A percentile compares a stretch with the other conserved stretches of the same genome.
Conservation (phyloP, 2,797 vertebrate genomes). For the Girardinus metallicus region DNA sequence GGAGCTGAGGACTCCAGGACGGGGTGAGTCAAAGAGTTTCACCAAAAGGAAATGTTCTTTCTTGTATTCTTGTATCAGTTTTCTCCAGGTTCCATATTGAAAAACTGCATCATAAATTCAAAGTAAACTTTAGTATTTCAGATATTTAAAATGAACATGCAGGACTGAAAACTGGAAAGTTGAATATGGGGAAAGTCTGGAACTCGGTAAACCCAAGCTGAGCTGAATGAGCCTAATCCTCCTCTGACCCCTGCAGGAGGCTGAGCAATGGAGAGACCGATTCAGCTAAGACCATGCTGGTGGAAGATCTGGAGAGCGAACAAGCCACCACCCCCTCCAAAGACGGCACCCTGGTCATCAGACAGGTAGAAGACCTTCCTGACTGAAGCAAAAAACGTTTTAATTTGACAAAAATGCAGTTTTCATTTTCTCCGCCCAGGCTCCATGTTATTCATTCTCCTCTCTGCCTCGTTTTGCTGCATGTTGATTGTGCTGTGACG, state of each 20-base stretch:
- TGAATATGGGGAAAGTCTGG: neutral
- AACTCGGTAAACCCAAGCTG: neutral
- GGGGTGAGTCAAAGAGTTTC: conserved; percentile 72
- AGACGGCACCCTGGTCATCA: conserved; percentile 94
- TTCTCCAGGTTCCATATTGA: neutral
- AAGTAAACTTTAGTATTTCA: neutral
- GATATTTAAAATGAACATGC: neutral
- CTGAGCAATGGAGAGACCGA: conserved; percentile 95
- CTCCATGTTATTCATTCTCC: conserved; percentile 8
- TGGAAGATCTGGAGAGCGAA: conserved; percentile 92
- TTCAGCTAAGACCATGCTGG: conserved; percentile 95
- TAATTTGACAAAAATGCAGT: too few relatives aligned
- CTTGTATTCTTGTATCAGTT: neutral
- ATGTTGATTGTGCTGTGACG: neutral
- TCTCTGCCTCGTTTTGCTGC: conserved; percentile 11
- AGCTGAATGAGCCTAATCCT: neutral
- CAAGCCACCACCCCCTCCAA: conserved; percentile 91
- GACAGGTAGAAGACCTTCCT: conserved; percentile 86
- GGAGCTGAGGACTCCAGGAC: conserved; percentile 85
- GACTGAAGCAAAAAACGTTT: neutral
- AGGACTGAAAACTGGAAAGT: neutral
- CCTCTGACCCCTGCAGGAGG: conserved; percentile 75
- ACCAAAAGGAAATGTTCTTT: neutral
- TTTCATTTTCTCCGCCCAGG: conserved; percentile 8
- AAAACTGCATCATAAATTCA: neutral